A percentile compares a stretch with the other conserved stretches of the same genome.
Conservation (phyloP, 2,888 invertebrate species). For the Liposcelis brunnea region DNA sequence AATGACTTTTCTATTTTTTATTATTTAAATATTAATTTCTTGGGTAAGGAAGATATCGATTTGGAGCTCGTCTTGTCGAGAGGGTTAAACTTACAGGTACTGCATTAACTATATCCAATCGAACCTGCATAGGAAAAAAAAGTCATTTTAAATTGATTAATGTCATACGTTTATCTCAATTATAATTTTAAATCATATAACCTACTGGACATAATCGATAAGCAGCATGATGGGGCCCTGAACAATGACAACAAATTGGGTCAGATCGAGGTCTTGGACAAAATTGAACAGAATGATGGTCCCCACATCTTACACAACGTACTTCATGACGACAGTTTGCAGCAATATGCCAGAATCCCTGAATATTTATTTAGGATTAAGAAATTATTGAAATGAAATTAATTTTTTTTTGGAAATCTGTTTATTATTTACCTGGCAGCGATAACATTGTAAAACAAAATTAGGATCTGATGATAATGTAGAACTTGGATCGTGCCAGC, state of each 20-base stretch:
- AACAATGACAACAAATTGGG: conserved; percentile 34
- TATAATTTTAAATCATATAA: conserved; percentile 17
- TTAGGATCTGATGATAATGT: conserved; percentile 20
- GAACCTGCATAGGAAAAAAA: conserved; percentile 28
- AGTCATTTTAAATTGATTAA: conserved; percentile 18
- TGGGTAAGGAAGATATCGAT: background rate
- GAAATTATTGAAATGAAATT: background rate
- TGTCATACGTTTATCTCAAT: background rate
- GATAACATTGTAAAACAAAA: conserved; percentile 31
- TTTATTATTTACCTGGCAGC: conserved; percentile 26
- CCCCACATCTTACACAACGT: conserved; percentile 34
- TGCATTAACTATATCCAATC: conserved; percentile 29
- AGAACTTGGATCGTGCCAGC: conserved; percentile 9
- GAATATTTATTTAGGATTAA: background rate
- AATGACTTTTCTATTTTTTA: conserved; percentile 11
- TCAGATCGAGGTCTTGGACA: conserved; percentile 31
- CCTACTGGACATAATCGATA: conserved; percentile 18
- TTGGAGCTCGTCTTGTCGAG: conserved; percentile 18
- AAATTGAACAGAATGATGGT: conserved; percentile 31
- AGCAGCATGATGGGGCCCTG: conserved; percentile 36
- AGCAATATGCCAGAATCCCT: conserved; percentile 36
- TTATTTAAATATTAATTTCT: too few species aligned
- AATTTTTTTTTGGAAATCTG: background rate
- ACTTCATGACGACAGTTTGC: conserved; percentile 29
- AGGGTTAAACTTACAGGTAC: conserved; percentile 28